These are phyloP conservation scores for Polydrusus pterygomalis DNA, from an alignment of 2,888 invertebrate species.

Conservation along the genomic window DNA sequence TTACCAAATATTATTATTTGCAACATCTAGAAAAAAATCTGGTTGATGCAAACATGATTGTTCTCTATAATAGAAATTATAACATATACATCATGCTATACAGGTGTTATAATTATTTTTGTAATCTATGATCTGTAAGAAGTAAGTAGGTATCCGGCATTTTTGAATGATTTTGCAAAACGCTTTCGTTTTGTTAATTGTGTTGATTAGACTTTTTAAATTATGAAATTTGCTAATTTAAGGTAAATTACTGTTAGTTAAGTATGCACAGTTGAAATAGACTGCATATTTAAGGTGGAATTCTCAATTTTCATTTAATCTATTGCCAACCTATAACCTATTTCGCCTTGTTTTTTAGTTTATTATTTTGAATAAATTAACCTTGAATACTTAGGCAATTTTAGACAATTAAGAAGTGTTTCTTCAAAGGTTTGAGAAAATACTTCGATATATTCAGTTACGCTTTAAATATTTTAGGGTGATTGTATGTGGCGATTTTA, in stretches of 20 bases:
- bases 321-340: no score
- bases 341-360: no score
- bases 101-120: neutral
- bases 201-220: neutral
- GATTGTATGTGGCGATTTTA: no score
- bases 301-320: no score
- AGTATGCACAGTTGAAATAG: no score
- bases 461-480: no score
- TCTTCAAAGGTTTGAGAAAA: no score
- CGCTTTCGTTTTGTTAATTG: constrained; percentile 6
- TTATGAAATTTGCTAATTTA: neutral
- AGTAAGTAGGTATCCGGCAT: neutral
- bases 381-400: no score
- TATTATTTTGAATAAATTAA: no score
- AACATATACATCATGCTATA: neutral
- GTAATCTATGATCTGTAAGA: neutral
- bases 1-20: constrained; percentile 25
- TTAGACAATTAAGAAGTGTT: no score
- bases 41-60: neutral
- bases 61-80: constrained; percentile 11
- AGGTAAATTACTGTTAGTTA: neutral
- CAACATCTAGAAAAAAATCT: constrained; percentile 6
- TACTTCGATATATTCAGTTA: no score
- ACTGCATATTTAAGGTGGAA: no score
- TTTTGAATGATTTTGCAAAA: constrained; percentile 14